These are phyloP conservation scores for Melipona bicolor DNA, from an alignment of 2,888 invertebrate genomes.

Conservation along the genomic window DNA sequence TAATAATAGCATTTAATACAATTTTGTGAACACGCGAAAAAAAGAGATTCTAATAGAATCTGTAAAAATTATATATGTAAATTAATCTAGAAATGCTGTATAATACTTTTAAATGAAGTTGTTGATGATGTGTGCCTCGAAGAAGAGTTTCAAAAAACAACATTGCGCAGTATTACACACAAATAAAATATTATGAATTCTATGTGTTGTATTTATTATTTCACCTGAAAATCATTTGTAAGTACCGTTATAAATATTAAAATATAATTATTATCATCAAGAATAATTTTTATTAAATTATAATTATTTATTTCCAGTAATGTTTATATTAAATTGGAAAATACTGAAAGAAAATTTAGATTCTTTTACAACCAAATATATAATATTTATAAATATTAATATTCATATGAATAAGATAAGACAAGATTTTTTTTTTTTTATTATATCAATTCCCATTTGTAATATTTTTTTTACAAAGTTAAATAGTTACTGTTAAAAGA, in stretches of 20 bases:
- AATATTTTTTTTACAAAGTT: not conserved
- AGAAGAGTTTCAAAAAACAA: conserved; percentile 68
- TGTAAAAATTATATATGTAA: conserved; percentile 73
- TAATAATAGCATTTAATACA: conserved; percentile 62
- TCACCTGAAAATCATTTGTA: not conserved
- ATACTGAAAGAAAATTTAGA: not conserved
- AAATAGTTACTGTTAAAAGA: conserved; percentile 13
- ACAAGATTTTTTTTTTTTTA: not conserved
- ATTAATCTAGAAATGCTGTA: conserved; percentile 72
- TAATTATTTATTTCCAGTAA: not conserved
- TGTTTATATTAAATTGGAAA: not conserved
- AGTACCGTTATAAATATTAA: not conserved
- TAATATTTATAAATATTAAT: not conserved
- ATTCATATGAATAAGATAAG: not conserved
- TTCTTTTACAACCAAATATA: not conserved
- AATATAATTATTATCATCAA: not conserved
- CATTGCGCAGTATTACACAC: conserved; percentile 81
- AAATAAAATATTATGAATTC: conserved; percentile 76
- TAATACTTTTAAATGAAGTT: conserved; percentile 71
- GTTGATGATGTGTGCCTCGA: conserved; percentile 64
- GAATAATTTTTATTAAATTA: not conserved
- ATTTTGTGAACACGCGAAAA: conserved; percentile 30
- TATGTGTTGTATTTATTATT: conserved; percentile 22
- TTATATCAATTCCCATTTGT: not conserved
- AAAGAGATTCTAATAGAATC: conserved; percentile 69